These are phyloP conservation scores for Palythoa caribaeorum DNA, from an alignment of 92 coral and sea anemone species.

Conservation along the genomic window DNA sequence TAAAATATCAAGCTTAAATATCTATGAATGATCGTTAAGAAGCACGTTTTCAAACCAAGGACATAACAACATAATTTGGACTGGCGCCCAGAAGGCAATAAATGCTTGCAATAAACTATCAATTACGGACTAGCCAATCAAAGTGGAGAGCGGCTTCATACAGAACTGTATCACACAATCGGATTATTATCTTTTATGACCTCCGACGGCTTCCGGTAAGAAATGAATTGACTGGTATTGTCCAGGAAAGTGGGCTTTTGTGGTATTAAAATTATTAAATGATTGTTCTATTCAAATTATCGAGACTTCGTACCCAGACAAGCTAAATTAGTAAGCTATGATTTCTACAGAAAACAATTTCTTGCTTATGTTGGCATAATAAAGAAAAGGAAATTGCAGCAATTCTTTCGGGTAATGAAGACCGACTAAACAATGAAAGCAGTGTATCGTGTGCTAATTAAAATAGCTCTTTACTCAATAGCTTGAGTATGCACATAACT, in stretches of 20 bases:
- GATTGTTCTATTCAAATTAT: background rate
- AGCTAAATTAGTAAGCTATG: background rate
- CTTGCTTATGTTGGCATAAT: background rate
- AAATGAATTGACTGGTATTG: constrained; percentile 10
- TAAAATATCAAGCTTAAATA: background rate
- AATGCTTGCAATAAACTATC: constrained; percentile 20
- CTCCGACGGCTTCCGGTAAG: constrained; percentile 18
- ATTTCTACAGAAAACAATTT: background rate
- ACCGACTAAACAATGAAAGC: too few relatives aligned
- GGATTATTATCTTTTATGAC: constrained; percentile 16
- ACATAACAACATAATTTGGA: constrained; percentile 27
- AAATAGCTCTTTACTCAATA: too few relatives aligned
- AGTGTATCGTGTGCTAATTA: too few relatives aligned
- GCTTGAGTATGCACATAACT: too few relatives aligned
- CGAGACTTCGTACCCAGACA: background rate
- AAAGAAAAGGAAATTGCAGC: background rate
- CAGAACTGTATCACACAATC: constrained; percentile 9
- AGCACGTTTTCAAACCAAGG: background rate
- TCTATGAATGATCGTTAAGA: background rate
- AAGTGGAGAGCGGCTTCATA: constrained; percentile 27
- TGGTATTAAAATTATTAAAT: constrained; percentile 40
- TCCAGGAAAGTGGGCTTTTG: constrained; percentile 18
- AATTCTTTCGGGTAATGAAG: background rate
- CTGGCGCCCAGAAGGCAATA: constrained; percentile 41
- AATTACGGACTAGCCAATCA: constrained; percentile 31